Conservation (phyloP, 2,888 invertebrate genomes). For the Bombyx huttoni region DNA sequence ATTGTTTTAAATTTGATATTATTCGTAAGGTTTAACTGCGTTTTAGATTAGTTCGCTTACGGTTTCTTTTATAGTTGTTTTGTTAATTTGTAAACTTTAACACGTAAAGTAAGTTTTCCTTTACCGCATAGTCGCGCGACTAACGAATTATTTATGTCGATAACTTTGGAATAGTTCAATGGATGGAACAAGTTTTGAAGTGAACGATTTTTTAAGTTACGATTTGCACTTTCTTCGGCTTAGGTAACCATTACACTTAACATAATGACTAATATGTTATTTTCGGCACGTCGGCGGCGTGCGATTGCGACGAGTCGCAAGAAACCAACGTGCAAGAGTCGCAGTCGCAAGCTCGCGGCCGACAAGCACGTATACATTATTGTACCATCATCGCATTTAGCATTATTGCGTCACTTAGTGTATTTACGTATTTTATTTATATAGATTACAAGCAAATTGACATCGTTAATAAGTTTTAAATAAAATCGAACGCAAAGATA, state of each 20-base stretch:
- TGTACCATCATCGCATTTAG: slow-evolving; percentile 27
- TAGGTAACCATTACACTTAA: slow-evolving; percentile 24
- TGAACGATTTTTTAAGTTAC: slow-evolving; percentile 20
- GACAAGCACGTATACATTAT: slow-evolving; percentile 14
- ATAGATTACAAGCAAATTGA: slow-evolving; percentile 23
- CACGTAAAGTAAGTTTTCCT: slow-evolving; percentile 31
- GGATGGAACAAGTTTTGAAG: slow-evolving; percentile 39
- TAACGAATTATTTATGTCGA: slow-evolving; percentile 41
- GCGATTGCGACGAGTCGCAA: slow-evolving; percentile 14
- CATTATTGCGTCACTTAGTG: slow-evolving; percentile 27
- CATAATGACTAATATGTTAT: slow-evolving; percentile 26
- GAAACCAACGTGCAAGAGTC: slow-evolving; percentile 4
- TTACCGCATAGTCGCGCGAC: slow-evolving; percentile 48
- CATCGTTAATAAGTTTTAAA: slow-evolving; percentile 2
- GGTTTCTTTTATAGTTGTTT: slow-evolving; percentile 56
- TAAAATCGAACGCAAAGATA: not conserved
- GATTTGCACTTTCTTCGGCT: slow-evolving; percentile 24
- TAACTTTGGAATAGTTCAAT: slow-evolving; percentile 34
- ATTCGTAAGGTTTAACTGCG: slow-evolving; percentile 45
- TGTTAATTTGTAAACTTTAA: slow-evolving; percentile 66
- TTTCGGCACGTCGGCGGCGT: slow-evolving; percentile 23
- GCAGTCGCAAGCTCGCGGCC: slow-evolving; percentile 14
- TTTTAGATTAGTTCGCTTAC: slow-evolving; percentile 57
- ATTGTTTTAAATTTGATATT: slow-evolving; percentile 61
- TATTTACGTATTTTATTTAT: slow-evolving; percentile 27